A percentile compares a stretch with the other conserved stretches of the same genome.
Conservation (phyloP, 2,113 vertebrate species). For the Takifugu bimaculatus region DNA sequence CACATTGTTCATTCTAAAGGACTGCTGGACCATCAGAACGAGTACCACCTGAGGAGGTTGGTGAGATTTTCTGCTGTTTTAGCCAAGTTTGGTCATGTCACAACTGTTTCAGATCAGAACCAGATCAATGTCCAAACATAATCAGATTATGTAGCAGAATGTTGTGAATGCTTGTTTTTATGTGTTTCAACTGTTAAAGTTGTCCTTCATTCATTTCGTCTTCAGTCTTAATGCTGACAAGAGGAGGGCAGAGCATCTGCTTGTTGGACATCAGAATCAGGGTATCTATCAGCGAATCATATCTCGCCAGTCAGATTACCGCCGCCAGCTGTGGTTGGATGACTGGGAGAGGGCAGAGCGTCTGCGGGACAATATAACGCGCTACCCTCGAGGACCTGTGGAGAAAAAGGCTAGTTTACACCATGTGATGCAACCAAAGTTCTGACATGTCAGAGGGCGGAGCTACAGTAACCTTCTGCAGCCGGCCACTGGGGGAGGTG, state of each 20-base stretch:
- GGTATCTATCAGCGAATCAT: constrained; percentile 70
- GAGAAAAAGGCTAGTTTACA: constrained; percentile 50
- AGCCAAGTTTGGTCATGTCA: too few relatives aligned
- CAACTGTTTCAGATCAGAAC: too few relatives aligned
- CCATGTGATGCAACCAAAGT: too few relatives aligned
- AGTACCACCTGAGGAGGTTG: constrained; percentile 68
- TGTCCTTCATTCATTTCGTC: neutral
- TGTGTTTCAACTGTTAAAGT: neutral
- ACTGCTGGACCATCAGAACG: constrained; percentile 73
- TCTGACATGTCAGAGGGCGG: neutral
- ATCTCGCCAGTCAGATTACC: constrained; percentile 65
- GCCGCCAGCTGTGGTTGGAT: constrained; percentile 64
- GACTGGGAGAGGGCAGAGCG: constrained; percentile 67
- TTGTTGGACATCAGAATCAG: constrained; percentile 70
- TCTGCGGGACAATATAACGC: constrained; percentile 57
- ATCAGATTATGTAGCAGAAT: too few relatives aligned
- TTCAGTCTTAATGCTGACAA: constrained; percentile 70
- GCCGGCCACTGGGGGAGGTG: too few relatives aligned
- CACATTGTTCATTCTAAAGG: constrained; percentile 70
- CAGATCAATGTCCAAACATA: too few relatives aligned
- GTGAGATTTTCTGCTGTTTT: neutral
- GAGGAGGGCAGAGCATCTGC: constrained; percentile 55
- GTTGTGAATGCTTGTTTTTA: too few relatives aligned
- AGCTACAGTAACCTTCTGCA: too few relatives aligned
- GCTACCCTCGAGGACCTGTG: constrained; percentile 49